Base-by-base conservation (phyloP, 2,113 vertebrate species). In the Oreochromis tanganicae region DNA sequence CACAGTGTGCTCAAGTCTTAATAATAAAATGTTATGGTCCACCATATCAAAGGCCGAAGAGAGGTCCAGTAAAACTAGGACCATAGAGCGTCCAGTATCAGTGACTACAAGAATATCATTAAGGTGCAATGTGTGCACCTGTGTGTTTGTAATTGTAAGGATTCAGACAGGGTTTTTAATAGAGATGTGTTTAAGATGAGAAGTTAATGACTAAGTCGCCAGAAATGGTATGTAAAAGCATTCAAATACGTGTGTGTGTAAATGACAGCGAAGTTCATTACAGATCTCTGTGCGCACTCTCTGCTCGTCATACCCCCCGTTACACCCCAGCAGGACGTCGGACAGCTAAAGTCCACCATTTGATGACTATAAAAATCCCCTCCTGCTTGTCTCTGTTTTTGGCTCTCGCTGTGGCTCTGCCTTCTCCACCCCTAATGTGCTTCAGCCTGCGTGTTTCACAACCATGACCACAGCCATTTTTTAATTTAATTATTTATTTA, bases 271-370 rank as follows among this genome's bases (percentile, higher is more conserved):
- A 82, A 63, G 85, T 80, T 90, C 48, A 88, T 91, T 82, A 78
- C 38, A 83, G 57, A 83, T 59, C 21, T 88, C 46, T 89, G 85
- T 88, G 86, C 21, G 12, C 17, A 2, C 86, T 83, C 3, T 21
- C 80, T 87, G 87, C 71, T 82, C n/a, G 14, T 85, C 29, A 73
- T 29, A 27, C 43, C 34, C 56, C 59, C 54, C 6, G 29, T 50
- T 48, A 38, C 34, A 52, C 85, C 87, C 61, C 88, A 92, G 89
- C 89, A 61, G 55, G 73, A 63, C 19, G 21, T 85, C 84, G 86
- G 82, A 89, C 68, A 68, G 55, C 86, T 81, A 61, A 95, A 92
- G 93, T 94, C 91, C 90, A 89, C 66, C 82, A 79, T 91, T 83
- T 89, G 29, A 68, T 86, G 82, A 59, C 81, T 82, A 12, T 87